Conservation (phyloP, 2,113 vertebrate species). For the Manacus vitellinus region DNA sequence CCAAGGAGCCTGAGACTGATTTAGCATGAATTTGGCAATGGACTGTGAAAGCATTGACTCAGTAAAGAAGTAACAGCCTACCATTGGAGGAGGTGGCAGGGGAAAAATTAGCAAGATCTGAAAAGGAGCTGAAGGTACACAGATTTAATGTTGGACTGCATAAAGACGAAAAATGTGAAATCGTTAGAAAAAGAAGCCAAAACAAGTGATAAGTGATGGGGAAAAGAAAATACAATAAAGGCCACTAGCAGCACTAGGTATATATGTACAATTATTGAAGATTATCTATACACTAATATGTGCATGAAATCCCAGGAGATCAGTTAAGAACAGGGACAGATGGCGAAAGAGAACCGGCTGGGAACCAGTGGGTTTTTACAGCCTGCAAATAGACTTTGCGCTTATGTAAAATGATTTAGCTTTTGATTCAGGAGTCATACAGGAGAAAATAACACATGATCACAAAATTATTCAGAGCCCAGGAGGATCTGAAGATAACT, state of each 20-base stretch:
- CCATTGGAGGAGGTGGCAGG: conserved; percentile 14
- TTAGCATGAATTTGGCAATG: background rate
- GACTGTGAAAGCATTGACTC: background rate
- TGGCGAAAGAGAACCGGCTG: conserved; percentile 33
- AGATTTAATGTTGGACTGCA: background rate
- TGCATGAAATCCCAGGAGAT: background rate
- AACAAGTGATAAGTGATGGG: background rate
- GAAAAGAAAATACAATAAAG: background rate
- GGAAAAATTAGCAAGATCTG: background rate
- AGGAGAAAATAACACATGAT: conserved; percentile 30
- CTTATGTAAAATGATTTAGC: conserved; percentile 52
- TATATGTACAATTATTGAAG: background rate
- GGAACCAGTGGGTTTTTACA: conserved; percentile 48
- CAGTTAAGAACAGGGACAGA: conserved; percentile 51
- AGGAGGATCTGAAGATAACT: background rate
- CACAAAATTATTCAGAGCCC: conserved; percentile 16
- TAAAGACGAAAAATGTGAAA: background rate
- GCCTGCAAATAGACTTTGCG: conserved; percentile 35
- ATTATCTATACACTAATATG: background rate
- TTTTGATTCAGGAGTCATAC: conserved; percentile 40
- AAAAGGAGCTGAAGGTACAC: background rate
- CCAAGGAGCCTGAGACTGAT: background rate
- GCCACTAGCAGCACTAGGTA: background rate
- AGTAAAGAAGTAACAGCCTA: conserved; percentile 32
- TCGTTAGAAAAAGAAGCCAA: background rate